phyloP scores from a whole-genome alignment of 2,797 vertebrate genomes.

The Sebastes steindachneri region DNA sequence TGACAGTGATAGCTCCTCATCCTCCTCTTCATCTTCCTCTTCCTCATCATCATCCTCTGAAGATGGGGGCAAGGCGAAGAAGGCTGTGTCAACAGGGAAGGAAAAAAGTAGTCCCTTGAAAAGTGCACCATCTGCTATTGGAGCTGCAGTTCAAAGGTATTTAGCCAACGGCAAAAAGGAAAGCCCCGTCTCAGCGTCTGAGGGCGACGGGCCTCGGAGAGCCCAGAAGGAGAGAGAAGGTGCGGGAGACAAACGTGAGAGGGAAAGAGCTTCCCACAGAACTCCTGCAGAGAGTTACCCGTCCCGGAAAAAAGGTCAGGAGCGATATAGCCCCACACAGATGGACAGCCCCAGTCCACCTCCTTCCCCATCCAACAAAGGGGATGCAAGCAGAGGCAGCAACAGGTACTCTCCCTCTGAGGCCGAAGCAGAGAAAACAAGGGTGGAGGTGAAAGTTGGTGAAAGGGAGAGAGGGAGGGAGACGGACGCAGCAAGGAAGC shows the following conservation, averaged over 20 bases:
- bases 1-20: slow-evolving; percentile 74
- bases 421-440: neutral
- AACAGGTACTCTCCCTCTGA: slow-evolving; percentile 30
- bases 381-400: slow-evolving; percentile 10
- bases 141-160: slow-evolving; percentile 51
- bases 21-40: slow-evolving; percentile 66
- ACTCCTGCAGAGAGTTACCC: slow-evolving; percentile 2
- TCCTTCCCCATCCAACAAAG: slow-evolving; percentile 33
- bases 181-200: slow-evolving; percentile 28
- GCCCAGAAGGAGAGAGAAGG: slow-evolving; percentile 24
- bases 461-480: slow-evolving; percentile 38
- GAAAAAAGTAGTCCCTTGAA: slow-evolving; percentile 26
- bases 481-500: slow-evolving; percentile 16
- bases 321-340: slow-evolving; percentile 75
- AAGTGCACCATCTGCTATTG: slow-evolving; percentile 9
- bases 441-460: neutral
- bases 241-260: slow-evolving; percentile 30
- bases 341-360: slow-evolving; percentile 68
- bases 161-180: slow-evolving; percentile 62
- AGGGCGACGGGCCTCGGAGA: slow-evolving; percentile 6
- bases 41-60: slow-evolving; percentile 77
- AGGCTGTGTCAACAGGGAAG: slow-evolving; percentile 11
- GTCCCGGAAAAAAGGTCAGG: slow-evolving; percentile 51
- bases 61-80: slow-evolving; percentile 59
- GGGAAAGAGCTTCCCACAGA: slow-evolving; percentile 31